Conservation (phyloP, 2,113 vertebrate species). For the Pungitius pungitius region DNA sequence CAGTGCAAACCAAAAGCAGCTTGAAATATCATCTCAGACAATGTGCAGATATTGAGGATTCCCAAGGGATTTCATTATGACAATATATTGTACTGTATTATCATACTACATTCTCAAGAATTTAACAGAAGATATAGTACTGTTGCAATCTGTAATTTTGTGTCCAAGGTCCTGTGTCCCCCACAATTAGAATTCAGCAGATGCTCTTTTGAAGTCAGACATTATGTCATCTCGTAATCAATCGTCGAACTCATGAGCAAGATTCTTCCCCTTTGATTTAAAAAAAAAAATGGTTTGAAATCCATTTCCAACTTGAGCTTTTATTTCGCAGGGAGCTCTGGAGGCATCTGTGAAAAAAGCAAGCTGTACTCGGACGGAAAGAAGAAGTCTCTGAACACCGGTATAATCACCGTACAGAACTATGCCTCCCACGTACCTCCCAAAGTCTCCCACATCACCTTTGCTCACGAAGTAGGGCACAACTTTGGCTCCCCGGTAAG, state of each 20-base stretch:
- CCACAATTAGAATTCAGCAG: not conserved
- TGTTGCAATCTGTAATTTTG: not conserved
- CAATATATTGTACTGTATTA: not conserved
- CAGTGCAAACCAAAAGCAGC: constrained; percentile 8
- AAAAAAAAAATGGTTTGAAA: no score
- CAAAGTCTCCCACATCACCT: constrained; percentile 99
- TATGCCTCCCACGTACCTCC: constrained; percentile 98
- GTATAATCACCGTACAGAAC: constrained; percentile 99
- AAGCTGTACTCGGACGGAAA: constrained; percentile 98
- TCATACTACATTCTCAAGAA: not conserved
- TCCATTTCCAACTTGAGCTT: constrained; percentile 22
- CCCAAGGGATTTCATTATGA: constrained; percentile 13
- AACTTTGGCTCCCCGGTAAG: constrained; percentile 99
- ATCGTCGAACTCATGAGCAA: not conserved
- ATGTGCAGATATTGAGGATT: constrained; percentile 13
- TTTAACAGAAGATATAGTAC: constrained; percentile 1
- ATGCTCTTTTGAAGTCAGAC: not conserved
- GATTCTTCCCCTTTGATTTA: constrained; percentile 2
- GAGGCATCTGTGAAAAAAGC: constrained; percentile 98
- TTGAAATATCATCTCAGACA: constrained; percentile 15
- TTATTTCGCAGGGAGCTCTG: constrained; percentile 89
- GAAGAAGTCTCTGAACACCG: constrained; percentile 98
- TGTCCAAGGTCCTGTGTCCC: not conserved
- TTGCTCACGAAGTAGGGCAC: constrained; percentile 98
- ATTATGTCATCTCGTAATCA: not conserved